These are phyloP conservation scores for Burhinus oedicnemus DNA, from an alignment of 2,113 vertebrate genomes.

Conservation along the genomic window DNA sequence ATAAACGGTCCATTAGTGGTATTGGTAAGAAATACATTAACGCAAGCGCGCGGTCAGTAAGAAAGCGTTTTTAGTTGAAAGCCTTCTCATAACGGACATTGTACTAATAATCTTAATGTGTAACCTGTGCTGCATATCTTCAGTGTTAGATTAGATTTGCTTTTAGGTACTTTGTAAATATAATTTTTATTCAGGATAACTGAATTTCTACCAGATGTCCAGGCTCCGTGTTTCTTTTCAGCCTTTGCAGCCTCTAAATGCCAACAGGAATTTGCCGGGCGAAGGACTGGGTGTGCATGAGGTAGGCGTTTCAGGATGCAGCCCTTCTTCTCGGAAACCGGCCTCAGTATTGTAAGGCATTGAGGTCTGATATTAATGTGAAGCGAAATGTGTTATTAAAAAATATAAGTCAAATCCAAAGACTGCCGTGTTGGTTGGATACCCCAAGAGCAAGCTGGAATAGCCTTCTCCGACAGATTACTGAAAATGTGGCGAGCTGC, in stretches of 20 bases:
- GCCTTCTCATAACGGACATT: neutral
- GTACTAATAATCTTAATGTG: neutral
- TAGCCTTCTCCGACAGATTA: neutral
- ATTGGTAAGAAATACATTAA: constrained; percentile 25
- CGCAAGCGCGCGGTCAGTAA: neutral
- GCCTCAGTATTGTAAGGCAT: neutral
- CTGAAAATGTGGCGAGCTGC: accelerated
- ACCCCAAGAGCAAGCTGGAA: neutral
- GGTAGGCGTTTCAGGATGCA: neutral
- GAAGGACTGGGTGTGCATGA: neutral
- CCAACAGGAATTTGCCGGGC: neutral
- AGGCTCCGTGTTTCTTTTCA: neutral
- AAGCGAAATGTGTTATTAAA: neutral
- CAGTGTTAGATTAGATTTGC: neutral
- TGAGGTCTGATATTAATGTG: neutral
- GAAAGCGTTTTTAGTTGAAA: constrained; percentile 2
- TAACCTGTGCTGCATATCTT: neutral
- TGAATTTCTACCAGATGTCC: neutral
- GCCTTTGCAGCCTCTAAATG: neutral
- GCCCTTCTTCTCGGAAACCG: neutral
- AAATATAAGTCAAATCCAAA: neutral
- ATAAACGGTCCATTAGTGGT: constrained; percentile 25
- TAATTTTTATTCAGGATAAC: neutral
- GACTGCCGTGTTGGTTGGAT: neutral
- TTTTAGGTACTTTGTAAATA: neutral